Base-by-base conservation (phyloP, 2,888 invertebrate species). In the Andrena bucephala region DNA sequence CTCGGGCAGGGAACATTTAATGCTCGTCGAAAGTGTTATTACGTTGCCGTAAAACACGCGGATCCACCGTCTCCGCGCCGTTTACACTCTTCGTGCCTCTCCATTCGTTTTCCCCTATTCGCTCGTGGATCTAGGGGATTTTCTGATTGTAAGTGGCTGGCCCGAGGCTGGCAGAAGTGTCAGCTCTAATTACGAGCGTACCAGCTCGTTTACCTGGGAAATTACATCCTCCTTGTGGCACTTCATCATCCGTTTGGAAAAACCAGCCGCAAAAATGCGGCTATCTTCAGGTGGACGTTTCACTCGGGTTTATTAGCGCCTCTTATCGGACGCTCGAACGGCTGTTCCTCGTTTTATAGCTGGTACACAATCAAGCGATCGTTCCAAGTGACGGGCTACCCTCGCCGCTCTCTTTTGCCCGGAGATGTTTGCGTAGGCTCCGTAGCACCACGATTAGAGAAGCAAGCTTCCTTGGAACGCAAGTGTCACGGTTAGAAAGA, bases 141-240 rank as follows among this genome's bases (percentile, higher is more conserved):
- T 57, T 81, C 66, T 63, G 74, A 82, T 82, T 73, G 72, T 54
- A 48, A 54, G 60, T 52, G 60, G 60, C 50, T 54, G 16, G 36
- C 16, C 72, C 10, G 16, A 33, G 20, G 16, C 59, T 10, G 78
- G 33, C 31, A 72, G 33, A n/a, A 80, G 60, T 54, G 81, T 60
- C 69, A 42, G 66, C n/a, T 33, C 31, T 68, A 80, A 81, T 80
- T 68, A 62, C 63, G 63, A 27, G 50, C 62, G 69, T 42, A 52
- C 57, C 72, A 48, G 65, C 70, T 77, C 67, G 67, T 77, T 73
- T 70, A 33, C 59, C 65, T 81, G 59, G 66, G 24, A 69, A 78
- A 81, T 81, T 66, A 66, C 54, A 42, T 50, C 62, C 48, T 68
- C 16, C 2, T 48, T 2, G 2, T 27, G 72, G 29, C 54, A 54